Evolutionary conservation across 2,113 vertebrate genomes (phyloP), one percentile per base, ranked within the genome.

Genomic region (Cettia cetti): DNA sequence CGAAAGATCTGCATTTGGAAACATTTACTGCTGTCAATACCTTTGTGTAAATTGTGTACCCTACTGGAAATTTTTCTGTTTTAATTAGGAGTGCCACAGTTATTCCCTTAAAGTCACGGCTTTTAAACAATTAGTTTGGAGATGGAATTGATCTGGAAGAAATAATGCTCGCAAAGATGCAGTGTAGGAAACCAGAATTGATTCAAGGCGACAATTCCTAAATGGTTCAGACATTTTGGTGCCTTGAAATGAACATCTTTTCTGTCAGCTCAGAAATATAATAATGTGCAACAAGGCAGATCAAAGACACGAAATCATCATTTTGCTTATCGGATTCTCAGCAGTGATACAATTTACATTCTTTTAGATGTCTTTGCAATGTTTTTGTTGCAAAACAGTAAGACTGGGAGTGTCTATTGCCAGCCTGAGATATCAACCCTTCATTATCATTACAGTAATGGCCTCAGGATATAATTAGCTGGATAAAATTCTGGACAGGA

Each of bases 161-260:
- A 95, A 93, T 88, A 78, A 91, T 95, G 95, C 97, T 96, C 96
- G 60, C 94, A 93, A 97, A 94, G 70, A 95, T 16, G 33, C 96
- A 87, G 92, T 93, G 97, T 95, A 94, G 53, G 49, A 96, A 97
- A 97, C 96, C 92, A 97, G 96, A 98, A 98, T 98, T 98, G 98
- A 98, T 98, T 98, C 94, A 94, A 94, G 93, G 96, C 39, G 69
- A 97, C 87, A 98, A 96, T 96, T 98, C 97, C 85, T 98, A 97
- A 98, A 97, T 78, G 95, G 89, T 97, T 98, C 98, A 99, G 98
- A 98, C 98, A 97, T 97, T 92, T 96, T 96, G 98, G 98, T 98
- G 98, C 98, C 98, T 98, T 94, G 93, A 97, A 98, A 97, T 94
- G 95, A 98, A 96, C 94, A 96, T 97, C 80, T 97, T 95, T 86